Base-by-base conservation (phyloP, 2,797 vertebrate genomes). In the Poeciliopsis paucimaculata region DNA sequence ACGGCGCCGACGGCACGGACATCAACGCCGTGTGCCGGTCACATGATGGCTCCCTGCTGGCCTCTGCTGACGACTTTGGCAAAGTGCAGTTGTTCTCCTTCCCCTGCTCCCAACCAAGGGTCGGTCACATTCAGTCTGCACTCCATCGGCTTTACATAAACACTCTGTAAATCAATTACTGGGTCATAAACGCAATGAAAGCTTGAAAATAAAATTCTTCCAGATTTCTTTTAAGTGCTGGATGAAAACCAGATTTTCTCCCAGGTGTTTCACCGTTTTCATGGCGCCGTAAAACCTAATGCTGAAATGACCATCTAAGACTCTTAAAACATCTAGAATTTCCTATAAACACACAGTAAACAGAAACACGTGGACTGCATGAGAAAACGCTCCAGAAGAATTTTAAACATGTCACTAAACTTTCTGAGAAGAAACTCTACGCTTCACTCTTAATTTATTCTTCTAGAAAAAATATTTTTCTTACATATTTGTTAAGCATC, bases 1-100 rank as follows among this genome's bases (percentile, higher is more conserved):
- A 98, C 7, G 97, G 97, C 3, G 96, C 96, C 0, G 97, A 98
- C n/a, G 97, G 97, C 28, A 98, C 97, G 0, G 97, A 98, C 86
- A 96, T 98, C 86, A 98, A 98, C 9, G 96, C 97, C 0, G 96
- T 96, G 87, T 96, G 96, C 85, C 93, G 96, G 84, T 98, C 97
- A 87, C 96, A 97, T 66, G 92, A 96, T 16, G 79, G 92, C 16
- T 94, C 95, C 80, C 93, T 98, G 84, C 91, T 98, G 92, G 96
- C 95, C 45, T 97, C 96, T 0, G 97, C 97, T 0, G 97, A 98
- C 28, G 97, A 98, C 93, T 98, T 98, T 76, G 97, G 97, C 92
- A 97, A 98, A 96, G 97, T 98, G 87, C 96, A 96, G 91, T 94
- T 98, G 94, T 98, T 97, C 80, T 94, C 94, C 66, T 97, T 94